These are phyloP conservation scores for Salmo trutta DNA, from an alignment of 2,797 vertebrate genomes.

Conservation along the genomic window DNA sequence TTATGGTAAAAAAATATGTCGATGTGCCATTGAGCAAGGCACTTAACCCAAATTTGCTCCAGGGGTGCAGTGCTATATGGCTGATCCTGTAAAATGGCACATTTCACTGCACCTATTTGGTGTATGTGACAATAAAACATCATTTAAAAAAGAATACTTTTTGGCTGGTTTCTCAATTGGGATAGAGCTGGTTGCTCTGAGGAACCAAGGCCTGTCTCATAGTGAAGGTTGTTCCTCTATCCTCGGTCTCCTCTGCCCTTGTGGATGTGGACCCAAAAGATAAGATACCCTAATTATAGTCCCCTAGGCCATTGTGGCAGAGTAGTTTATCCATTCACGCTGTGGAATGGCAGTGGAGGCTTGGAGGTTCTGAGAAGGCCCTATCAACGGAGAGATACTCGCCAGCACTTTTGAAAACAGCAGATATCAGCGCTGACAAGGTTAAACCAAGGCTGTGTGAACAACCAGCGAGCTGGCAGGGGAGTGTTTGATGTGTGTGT, in stretches of 20 bases:
- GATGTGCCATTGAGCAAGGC: too few species aligned
- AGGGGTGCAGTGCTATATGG: too few species aligned
- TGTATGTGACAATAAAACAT: too few species aligned
- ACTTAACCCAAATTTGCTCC: too few species aligned
- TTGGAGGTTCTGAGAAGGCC: constrained; percentile 15
- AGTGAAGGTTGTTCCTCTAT: constrained; percentile 25
- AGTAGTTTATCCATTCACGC: background rate
- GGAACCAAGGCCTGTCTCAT: background rate
- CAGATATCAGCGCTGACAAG: constrained; percentile 21
- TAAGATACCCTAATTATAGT: constrained; percentile 69
- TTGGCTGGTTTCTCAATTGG: background rate
- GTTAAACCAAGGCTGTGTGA: constrained; percentile 13
- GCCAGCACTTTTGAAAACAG: constrained; percentile 20
- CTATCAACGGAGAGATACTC: constrained; percentile 27
- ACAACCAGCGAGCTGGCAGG: background rate
- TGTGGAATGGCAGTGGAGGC: background rate
- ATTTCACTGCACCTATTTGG: too few species aligned
- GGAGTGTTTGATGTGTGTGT: background rate
- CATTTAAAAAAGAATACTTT: too few species aligned
- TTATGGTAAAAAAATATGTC: too few species aligned
- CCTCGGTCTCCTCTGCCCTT: constrained; percentile 30
- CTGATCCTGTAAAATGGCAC: too few species aligned
- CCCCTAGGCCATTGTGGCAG: constrained; percentile 28
- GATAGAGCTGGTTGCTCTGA: background rate
- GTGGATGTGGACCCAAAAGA: constrained; percentile 44